Base-by-base conservation (phyloP, 2,888 invertebrate species). In the Cremastobaeus sp. region DNA sequence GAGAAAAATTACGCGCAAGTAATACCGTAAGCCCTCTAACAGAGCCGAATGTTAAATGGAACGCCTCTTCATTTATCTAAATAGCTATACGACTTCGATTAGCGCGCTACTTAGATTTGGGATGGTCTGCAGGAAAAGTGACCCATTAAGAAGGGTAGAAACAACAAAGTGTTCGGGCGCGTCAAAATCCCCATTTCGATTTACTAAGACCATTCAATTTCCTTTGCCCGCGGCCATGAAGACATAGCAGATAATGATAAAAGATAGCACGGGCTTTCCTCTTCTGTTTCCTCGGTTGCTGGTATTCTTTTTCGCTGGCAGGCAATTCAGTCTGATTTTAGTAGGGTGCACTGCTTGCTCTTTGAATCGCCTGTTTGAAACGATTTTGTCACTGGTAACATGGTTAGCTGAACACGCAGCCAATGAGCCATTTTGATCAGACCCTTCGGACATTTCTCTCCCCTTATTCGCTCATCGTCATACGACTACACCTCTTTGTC, bases 341-440 rank as follows among this genome's bases (percentile, higher is more conserved):
- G 50, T 70, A 25, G 74, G 72, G 69, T 47, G 60, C 60, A 68
- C 21, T 60, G 65, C 54, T 69, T 47, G 71, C 45, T 64, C 48
- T 57, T 48, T 47, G 75, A 62, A 66, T 71, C 59, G 60, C 48
- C 54, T 43, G 57, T 47, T 64, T 64, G 78, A 84, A 85, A 85
- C 82, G 77, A 79, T 78, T 80, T 74, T 76, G 79, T 80, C 78
- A 78, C 79, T 78, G 80, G 78, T 83, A 85, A 86, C 81, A 77
- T 72, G 81, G 85, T 85, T 86, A 83, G 78, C 77, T 78, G 82
- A 84, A 80, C 81, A 83, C 79, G 82, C 78, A 80, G 80, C 79
- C 84, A 84, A 86, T 85, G 85, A 86, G 84, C 85, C 84, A 82
- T 85, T 83, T 84, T 81, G 81, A 80, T 80, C 75, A 76, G 78